Evolutionary conservation across 2,888 invertebrate genomes (phyloP).

Genomic region (Lycocerus yunnanus): DNA sequence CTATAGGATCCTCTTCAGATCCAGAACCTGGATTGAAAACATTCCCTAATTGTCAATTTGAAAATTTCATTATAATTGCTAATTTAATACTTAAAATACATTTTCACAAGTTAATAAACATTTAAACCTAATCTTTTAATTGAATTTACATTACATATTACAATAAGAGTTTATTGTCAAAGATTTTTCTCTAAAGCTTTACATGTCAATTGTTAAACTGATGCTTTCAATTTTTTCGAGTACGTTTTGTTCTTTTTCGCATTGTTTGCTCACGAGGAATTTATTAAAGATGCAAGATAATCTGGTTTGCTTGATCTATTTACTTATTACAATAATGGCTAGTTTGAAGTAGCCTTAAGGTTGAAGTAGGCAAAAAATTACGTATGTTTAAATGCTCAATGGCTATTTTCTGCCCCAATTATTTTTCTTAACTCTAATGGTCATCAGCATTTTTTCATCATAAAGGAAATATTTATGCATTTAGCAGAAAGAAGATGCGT

Average conservation of each 20-base stretch:
- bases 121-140: no score
- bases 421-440: slow-evolving; percentile 10
- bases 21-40: no score
- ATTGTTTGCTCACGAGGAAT: background rate
- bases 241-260: background rate
- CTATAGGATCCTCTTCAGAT: no score
- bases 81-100: no score
- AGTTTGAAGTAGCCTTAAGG: background rate
- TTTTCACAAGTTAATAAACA: no score
- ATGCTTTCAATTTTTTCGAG: background rate
- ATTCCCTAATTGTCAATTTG: no score
- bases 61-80: no score
- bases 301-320: background rate
- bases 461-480: slow-evolving; percentile 21
- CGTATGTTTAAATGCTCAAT: background rate
- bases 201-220: background rate
- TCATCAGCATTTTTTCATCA: background rate
- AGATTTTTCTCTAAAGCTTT: background rate
- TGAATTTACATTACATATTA: no score
- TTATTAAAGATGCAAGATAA: background rate
- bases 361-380: background rate
- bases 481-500: slow-evolving; percentile 19
- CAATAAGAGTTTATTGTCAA: background rate
- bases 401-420: slow-evolving; percentile 13
- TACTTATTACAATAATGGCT: background rate